Conservation (phyloP, 2,797 vertebrate genomes). For the Gambusia yucatana region DNA sequence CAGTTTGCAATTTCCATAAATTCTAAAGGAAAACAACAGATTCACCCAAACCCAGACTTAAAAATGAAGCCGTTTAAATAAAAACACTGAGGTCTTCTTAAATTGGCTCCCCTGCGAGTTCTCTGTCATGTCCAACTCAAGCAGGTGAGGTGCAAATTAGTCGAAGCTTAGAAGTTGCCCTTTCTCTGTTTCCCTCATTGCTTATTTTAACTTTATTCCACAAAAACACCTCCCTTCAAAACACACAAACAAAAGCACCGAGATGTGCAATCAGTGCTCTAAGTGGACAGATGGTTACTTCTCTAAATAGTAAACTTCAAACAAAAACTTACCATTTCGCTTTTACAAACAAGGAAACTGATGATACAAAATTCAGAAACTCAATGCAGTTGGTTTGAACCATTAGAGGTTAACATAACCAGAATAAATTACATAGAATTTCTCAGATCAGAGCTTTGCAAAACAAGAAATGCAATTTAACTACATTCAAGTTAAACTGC, state of each 20-base stretch:
- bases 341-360: not conserved
- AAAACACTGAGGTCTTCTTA: conserved; percentile 33
- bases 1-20: conserved; percentile 5
- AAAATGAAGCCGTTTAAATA: conserved; percentile 19
- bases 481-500: not conserved
- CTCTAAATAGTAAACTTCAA: not conserved
- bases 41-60: not conserved
- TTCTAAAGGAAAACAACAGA: conserved; percentile 1
- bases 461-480: not conserved
- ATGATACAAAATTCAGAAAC: not conserved
- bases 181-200: conserved; percentile 13
- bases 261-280: not conserved
- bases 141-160: conserved; percentile 44
- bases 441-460: not conserved
- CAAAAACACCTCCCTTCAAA: not conserved
- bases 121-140: conserved; percentile 43
- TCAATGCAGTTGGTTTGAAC: not conserved
- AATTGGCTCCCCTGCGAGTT: conserved; percentile 37
- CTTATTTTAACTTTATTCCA: conserved; percentile 15
- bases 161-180: conserved; percentile 32
- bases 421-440: not conserved
- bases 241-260: not conserved
- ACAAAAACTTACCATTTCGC: not conserved
- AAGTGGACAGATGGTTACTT: conserved; percentile 13
- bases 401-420: not conserved